Base-by-base conservation (phyloP, 2,888 invertebrate species). In the Phaonia tiefii region DNA sequence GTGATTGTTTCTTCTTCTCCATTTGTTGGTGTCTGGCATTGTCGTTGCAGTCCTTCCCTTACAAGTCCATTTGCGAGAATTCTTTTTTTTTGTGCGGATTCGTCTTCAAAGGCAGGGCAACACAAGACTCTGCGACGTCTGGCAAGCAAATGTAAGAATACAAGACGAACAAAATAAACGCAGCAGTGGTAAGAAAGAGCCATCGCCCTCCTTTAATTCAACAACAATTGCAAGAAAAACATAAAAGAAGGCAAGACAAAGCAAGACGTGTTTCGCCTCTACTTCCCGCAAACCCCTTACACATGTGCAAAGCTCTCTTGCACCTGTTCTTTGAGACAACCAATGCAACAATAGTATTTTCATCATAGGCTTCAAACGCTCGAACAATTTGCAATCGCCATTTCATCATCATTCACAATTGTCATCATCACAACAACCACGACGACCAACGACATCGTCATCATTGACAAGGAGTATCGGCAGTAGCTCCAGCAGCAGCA, bases 71-170 rank as follows among this genome's bases (percentile, higher is more conserved):
- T 37, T 63, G 51, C 51, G 1, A 13, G 54, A 31, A 31, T 8
- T 3, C 31, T 31, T 8, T 31, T 3, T 31, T 3, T 31, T 31
- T 8, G 10, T 20, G 42, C 37, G 17, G 37, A 58, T 11, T 11
- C 39, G 10, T 42, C 63, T 17, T 63, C 63, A 13, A 42, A 39
- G 39, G 17, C 25, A 39, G 8, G 39, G 37, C 37, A 5, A 54
- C 74, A 73, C 65, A 70, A 31, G 31, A 69, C 71, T 71, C 66
- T 69, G 46, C 65, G 71, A 70, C 67, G 75, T 81, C 81, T 78
- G 67, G 60, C 46, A 74, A 60, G 46, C 26, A 74, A 71, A n/a
- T 8, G 15, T 7, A 56, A 17, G 25, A 26, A 56, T 4, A n/a
- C 25, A 42, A 20, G n/a, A n/a, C n/a, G n/a, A n/a, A n/a, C n/a